Base-by-base conservation (phyloP, 2,113 vertebrate species). In the Oryzias javanicus region DNA sequence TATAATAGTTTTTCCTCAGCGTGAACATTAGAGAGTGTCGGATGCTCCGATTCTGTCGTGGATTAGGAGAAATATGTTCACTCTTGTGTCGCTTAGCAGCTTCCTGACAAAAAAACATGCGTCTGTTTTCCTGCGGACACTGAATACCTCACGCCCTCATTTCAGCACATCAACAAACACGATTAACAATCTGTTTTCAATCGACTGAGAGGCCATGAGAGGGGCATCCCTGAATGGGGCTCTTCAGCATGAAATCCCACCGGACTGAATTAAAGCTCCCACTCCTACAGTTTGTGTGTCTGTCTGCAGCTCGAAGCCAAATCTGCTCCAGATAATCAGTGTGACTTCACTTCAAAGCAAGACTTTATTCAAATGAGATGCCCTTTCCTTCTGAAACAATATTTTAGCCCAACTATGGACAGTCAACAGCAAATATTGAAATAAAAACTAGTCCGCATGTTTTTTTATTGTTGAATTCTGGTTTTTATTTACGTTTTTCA, bases 321-420 rank as follows among this genome's bases (percentile, higher is more conserved):
- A 95, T 95, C 93, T 94, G 93, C 93, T 96, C 94, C 94, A 94
- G 93, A 93, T 94, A 95, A 95, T 95, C 90, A 90, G 87, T 91
- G 91, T 94, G 93, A 96, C 95, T 94, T 92, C 89, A 92, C 91
- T 93, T 94, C 93, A 94, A 93, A 94, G 92, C 52, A 45, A 86
- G 59, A 88, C 84, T 81, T 90, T 90, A 92, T 94, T 91, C 91
- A 93, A 93, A 94, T 91, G 91, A 93, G 91, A 85, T 69, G 86
- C 88, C 40, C 20, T 50, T 25, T 49, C 35, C 22, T 10, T 20
- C 24, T 42, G 63, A 53, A 46, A 60, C 40, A 40, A 62, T 35
- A 35, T 12, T 35, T 35, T 35, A 35, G 35, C 35, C 12, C 35
- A 35, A 35, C 35, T 35, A 3, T 35, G 18, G 19, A 42, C 59